Evolutionary conservation across 2,797 vertebrate species (phyloP).

Genomic region (Lepus townsendii): DNA sequence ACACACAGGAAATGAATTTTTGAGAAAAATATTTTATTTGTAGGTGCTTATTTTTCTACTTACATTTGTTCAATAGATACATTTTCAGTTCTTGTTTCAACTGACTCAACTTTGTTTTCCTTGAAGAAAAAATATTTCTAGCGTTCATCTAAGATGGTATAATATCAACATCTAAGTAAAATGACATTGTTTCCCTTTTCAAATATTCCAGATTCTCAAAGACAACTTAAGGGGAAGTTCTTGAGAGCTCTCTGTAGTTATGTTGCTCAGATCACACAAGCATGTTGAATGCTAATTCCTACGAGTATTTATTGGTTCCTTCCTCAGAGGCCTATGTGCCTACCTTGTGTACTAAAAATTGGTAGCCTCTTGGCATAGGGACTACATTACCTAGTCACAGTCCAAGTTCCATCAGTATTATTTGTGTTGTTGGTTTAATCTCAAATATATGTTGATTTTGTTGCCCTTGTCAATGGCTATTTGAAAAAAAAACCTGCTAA

Average conservation of each 20-base stretch:
- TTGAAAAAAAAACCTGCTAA: neutral
- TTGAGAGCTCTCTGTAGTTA: conserved; percentile 43
- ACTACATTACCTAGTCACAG: neutral
- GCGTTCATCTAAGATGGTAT: conserved; percentile 8
- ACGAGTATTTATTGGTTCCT: neutral
- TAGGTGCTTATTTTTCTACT: neutral
- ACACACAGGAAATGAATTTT: neutral
- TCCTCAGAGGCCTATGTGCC: neutral
- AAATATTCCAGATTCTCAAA: conserved; percentile 35
- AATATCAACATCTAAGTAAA: conserved; percentile 56
- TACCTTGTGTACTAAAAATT: neutral
- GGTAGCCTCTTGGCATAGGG: neutral
- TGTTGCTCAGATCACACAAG: conserved; percentile 12
- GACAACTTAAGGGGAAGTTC: conserved; percentile 27
- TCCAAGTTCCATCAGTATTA: neutral
- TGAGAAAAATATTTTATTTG: neutral
- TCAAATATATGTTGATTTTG: conserved; percentile 12
- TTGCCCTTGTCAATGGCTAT: neutral
- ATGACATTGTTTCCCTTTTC: conserved; percentile 41
- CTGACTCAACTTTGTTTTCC: conserved; percentile 22
- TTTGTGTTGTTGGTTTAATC: neutral
- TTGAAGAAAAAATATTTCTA: neutral
- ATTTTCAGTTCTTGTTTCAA: conserved; percentile 6
- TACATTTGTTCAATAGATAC: neutral
- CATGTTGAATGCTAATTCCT: conserved; percentile 7